A percentile compares a stretch with the other conserved stretches of the same genome.
Evolutionary conservation across 2,888 invertebrate genomes (phyloP).

Genomic region (Morpho achilles): DNA sequence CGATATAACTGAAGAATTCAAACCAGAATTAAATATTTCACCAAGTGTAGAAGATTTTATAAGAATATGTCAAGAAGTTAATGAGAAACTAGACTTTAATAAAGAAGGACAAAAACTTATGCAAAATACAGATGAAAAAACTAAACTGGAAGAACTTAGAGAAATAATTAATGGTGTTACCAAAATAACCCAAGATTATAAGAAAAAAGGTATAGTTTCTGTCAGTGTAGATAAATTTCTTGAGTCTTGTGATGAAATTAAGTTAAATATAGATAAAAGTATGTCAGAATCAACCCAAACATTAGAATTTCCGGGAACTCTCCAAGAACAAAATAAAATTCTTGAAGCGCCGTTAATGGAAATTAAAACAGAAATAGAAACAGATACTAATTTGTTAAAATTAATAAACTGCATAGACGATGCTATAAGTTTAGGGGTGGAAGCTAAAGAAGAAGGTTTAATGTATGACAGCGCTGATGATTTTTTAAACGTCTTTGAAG

Average conservation of each 20-base stretch:
- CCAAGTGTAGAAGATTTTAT: constrained; percentile 34
- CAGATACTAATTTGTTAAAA: constrained; percentile 29
- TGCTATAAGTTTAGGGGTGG: constrained; percentile 34
- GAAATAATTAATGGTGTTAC: constrained; percentile 36
- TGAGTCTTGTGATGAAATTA: constrained; percentile 34
- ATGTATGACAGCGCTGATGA: constrained; percentile 35
- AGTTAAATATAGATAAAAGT: constrained; percentile 31
- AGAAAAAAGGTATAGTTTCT: constrained; percentile 32
- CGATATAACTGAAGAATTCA: constrained; percentile 31
- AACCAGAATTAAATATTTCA: constrained; percentile 24
- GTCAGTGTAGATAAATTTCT: constrained; percentile 36
- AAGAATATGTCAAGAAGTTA: constrained; percentile 30
- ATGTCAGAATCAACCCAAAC: not conserved
- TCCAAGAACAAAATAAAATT: not conserved
- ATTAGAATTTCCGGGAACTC: not conserved
- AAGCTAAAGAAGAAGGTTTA: constrained; percentile 36
- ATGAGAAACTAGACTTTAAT: constrained; percentile 28
- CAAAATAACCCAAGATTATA: constrained; percentile 34
- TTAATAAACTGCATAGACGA: constrained; percentile 33
- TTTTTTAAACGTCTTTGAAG: constrained; percentile 39
- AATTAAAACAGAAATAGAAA: constrained; percentile 27
- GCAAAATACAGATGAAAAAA: constrained; percentile 7
- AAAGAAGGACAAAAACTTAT: constrained; percentile 1
- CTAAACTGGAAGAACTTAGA: constrained; percentile 30
- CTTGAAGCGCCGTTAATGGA: not conserved